Evolutionary conservation across 2,113 vertebrate genomes (phyloP).

Genomic region (Sarotherodon lohbergeri): DNA sequence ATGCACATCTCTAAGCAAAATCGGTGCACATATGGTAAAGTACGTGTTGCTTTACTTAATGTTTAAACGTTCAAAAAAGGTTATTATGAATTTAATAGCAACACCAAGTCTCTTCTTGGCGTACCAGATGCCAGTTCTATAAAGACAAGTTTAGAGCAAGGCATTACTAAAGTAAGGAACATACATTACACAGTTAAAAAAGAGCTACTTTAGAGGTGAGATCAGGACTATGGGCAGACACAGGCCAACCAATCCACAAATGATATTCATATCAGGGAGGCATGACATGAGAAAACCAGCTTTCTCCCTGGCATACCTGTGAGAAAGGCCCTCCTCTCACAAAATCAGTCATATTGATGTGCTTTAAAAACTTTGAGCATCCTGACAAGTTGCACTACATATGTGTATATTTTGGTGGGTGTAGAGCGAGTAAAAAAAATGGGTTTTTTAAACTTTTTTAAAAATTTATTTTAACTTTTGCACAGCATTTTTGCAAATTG

Average conservation of each 20-base stretch:
- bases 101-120: background rate
- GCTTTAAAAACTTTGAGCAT: background rate
- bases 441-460: rapidly evolving
- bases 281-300: background rate
- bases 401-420: background rate
- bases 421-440: background rate
- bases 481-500: background rate
- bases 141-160: background rate
- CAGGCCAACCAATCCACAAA: background rate
- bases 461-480: background rate
- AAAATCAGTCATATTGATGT: background rate
- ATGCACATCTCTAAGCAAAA: background rate
- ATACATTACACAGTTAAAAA: background rate
- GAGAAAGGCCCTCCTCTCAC: background rate
- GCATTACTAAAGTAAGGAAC: background rate
- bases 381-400: background rate
- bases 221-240: background rate
- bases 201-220: background rate
- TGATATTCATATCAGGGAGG: background rate
- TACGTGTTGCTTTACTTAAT: background rate
- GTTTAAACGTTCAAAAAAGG: background rate
- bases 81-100: background rate
- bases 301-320: background rate
- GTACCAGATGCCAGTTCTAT: background rate
- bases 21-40: background rate